phyloP scores from a whole-genome alignment of 2,113 vertebrate genomes.

The Lathamus discolor region DNA sequence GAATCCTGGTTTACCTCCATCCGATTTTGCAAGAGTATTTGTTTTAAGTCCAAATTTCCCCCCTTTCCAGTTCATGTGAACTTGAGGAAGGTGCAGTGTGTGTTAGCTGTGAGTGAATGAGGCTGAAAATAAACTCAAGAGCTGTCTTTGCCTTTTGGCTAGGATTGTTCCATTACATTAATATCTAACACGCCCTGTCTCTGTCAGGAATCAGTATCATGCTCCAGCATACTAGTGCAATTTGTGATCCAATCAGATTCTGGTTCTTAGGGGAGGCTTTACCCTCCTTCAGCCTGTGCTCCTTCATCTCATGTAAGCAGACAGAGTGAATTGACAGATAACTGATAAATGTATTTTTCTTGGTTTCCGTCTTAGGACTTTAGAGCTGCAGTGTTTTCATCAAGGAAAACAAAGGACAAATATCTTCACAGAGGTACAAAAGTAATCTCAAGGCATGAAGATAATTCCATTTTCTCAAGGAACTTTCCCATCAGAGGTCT shows the following conservation, averaged over 20 bases:
- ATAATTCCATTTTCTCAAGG: not conserved
- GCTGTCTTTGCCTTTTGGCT: not conserved
- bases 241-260: not conserved
- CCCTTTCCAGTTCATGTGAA: not conserved
- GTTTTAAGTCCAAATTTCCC: not conserved
- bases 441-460: not conserved
- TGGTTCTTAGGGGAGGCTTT: not conserved
- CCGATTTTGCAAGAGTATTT: not conserved
- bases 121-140: not conserved
- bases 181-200: not conserved
- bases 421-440: not conserved
- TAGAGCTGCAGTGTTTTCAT: not conserved
- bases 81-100: not conserved
- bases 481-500: not conserved
- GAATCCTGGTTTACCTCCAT: not conserved
- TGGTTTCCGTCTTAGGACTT: not conserved
- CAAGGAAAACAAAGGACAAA: not conserved
- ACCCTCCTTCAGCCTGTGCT: not conserved
- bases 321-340: not conserved
- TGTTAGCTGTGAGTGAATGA: not conserved
- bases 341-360: not conserved
- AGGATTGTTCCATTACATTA: not conserved
- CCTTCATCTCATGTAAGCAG: not conserved
- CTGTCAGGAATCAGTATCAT: not conserved
- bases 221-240: not conserved